phyloP scores from a whole-genome alignment of 2,113 vertebrate species.

The Podilymbus podiceps region DNA sequence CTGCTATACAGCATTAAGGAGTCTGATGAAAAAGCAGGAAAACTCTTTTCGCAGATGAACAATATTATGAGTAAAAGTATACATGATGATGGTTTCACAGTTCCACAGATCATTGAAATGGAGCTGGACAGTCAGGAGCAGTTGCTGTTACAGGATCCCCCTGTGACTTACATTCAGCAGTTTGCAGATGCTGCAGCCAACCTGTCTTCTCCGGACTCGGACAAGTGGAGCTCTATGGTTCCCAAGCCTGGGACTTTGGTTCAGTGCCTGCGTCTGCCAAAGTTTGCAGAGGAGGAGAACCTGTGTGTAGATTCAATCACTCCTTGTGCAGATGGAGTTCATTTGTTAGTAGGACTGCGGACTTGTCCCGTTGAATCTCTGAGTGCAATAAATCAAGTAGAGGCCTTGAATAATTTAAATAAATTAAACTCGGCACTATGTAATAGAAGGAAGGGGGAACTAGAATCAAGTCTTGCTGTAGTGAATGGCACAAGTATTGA shows the following conservation, averaged over 20 bases:
- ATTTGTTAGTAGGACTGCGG: conserved; percentile 91
- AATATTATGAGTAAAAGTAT: conserved; percentile 96
- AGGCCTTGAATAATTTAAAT: conserved; percentile 98
- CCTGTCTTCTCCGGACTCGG: conserved; percentile 86
- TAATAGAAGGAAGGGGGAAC: conserved; percentile 87
- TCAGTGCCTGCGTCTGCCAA: conserved; percentile 93
- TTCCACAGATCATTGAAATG: conserved; percentile 99
- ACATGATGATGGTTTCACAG: conserved; percentile 96
- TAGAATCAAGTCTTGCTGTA: conserved; percentile 80
- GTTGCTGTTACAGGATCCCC: conserved; percentile 94
- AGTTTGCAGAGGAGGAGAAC: conserved; percentile 95
- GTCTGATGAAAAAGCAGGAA: conserved; percentile 95
- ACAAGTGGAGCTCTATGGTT: conserved; percentile 93
- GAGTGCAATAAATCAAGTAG: conserved; percentile 97
- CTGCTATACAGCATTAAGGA: conserved; percentile 98
- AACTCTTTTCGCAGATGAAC: conserved; percentile 98
- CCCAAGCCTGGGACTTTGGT: conserved; percentile 94
- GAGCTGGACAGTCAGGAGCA: conserved; percentile 97
- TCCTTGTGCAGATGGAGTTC: conserved; percentile 94
- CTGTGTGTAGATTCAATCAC: conserved; percentile 95
- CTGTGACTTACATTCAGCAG: conserved; percentile 98
- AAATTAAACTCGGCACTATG: conserved; percentile 97
- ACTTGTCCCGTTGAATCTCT: conserved; percentile 88
- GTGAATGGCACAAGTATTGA: conserved; percentile 86
- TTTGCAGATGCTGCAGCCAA: conserved; percentile 92